These are phyloP conservation scores for Entomobrya proxima DNA, from an alignment of 2,888 invertebrate genomes.

Conservation along the genomic window DNA sequence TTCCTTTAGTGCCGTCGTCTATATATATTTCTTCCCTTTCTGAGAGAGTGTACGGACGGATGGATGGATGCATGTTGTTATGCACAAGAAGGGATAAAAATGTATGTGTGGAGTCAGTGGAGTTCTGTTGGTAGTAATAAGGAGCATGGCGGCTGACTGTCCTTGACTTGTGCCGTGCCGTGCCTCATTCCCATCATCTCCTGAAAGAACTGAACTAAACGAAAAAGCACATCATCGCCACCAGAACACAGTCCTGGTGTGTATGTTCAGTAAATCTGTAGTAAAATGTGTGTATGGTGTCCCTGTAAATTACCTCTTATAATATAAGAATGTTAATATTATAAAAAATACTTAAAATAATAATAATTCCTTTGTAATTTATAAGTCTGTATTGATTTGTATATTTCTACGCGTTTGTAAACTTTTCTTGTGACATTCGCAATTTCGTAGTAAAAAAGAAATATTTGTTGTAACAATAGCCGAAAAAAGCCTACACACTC, in stretches of 20 bases:
- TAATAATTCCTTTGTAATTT: conserved; percentile 64
- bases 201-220: conserved; percentile 53
- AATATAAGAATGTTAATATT: conserved; percentile 66
- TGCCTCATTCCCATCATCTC: conserved; percentile 69
- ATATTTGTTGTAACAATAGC: conserved; percentile 33
- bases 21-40: not conserved
- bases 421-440: conserved; percentile 70
- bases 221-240: conserved; percentile 65
- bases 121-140: conserved; percentile 20
- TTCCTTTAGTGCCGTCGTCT: no score
- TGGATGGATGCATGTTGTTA: conserved; percentile 54
- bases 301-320: conserved; percentile 67
- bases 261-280: conserved; percentile 66
- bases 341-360: conserved; percentile 58
- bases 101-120: conserved; percentile 27
- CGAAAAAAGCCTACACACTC: not conserved
- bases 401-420: conserved; percentile 67
- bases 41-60: not conserved
- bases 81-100: conserved; percentile 58
- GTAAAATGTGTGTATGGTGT: conserved; percentile 68
- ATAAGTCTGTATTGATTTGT: conserved; percentile 66
- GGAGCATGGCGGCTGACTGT: conserved; percentile 73
- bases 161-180: conserved; percentile 72
- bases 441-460: conserved; percentile 3
- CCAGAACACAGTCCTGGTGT: conserved; percentile 66